Conservation (phyloP, 1,140 invertebrate species). For the Forficula auricularia region DNA sequence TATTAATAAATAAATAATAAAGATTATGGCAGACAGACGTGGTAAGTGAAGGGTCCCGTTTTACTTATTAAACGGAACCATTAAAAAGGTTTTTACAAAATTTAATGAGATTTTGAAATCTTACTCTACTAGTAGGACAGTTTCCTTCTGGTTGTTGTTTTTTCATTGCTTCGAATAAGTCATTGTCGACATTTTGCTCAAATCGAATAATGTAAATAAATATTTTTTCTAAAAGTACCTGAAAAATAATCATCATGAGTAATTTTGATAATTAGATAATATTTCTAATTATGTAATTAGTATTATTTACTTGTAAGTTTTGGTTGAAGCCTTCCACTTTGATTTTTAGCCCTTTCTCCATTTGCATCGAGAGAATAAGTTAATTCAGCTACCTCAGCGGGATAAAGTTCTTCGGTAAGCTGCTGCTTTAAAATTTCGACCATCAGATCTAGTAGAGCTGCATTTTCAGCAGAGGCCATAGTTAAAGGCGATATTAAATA, state of each 20-base stretch:
- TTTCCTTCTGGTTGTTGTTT: constrained; percentile 45
- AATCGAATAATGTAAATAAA: background rate
- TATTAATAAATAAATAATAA: no score
- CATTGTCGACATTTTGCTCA: constrained; percentile 27
- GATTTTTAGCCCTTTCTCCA: constrained; percentile 42
- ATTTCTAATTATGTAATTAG: background rate
- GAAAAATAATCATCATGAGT: constrained; percentile 5
- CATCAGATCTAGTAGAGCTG: constrained; percentile 15
- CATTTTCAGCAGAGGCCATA: constrained; percentile 24
- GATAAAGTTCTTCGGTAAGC: constrained; percentile 25
- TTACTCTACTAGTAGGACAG: constrained; percentile 49
- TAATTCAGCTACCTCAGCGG: constrained; percentile 25
- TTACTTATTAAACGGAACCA: background rate
- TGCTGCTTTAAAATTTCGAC: constrained; percentile 22
- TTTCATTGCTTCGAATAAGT: constrained; percentile 48
- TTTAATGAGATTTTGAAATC: constrained; percentile 33
- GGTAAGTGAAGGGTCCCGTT: background rate
- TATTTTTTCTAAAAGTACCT: constrained; percentile 10
- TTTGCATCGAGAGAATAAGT: no score
- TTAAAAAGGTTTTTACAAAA: constrained; percentile 4
- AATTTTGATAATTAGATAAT: constrained; percentile 4
- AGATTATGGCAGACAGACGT: no score
- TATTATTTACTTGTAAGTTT: constrained; percentile 45
- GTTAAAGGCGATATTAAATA: constrained; percentile 51
- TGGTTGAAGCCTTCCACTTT: constrained; percentile 58